These are phyloP conservation scores for Oxyteleia sp. DNA, from an alignment of 2,888 invertebrate species.

Conservation along the genomic window DNA sequence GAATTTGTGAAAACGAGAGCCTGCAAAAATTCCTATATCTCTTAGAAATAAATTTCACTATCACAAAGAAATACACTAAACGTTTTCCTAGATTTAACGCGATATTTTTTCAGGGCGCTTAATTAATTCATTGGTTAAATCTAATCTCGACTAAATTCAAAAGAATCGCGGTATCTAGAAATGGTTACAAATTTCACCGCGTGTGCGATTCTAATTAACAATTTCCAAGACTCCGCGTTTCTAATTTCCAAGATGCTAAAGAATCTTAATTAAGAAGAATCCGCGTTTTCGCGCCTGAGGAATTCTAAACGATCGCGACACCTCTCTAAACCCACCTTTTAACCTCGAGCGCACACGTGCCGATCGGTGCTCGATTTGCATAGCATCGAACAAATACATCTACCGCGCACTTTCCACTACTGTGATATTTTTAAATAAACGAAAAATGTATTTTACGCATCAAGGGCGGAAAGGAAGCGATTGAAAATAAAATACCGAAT, in stretches of 20 bases:
- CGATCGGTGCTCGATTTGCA: slow-evolving; percentile 33
- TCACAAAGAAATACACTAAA: no score
- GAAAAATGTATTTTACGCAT: no score
- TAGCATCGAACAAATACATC: slow-evolving; percentile 22
- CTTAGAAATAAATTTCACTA: no score
- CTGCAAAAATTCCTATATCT: no score
- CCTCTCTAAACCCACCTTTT: slow-evolving; percentile 45
- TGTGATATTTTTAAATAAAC: no score
- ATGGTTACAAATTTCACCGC: slow-evolving; percentile 15
- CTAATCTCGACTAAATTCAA: no score
- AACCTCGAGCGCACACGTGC: slow-evolving; percentile 44
- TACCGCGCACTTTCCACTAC: slow-evolving; percentile 20
- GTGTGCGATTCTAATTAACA: slow-evolving; percentile 22
- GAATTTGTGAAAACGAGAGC: no score
- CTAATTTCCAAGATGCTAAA: slow-evolving; percentile 40
- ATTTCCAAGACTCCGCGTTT: slow-evolving; percentile 25
- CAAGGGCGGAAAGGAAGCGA: no score
- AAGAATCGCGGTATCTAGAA: not conserved
- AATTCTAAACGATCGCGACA: slow-evolving; percentile 32
- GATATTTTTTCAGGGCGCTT: no score
- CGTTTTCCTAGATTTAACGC: no score
- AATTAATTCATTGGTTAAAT: no score
- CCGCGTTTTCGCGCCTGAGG: slow-evolving; percentile 23
- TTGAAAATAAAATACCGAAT: no score
- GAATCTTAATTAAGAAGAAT: slow-evolving; percentile 53